A percentile compares a stretch with the other conserved stretches of the same genome.
phyloP scores from a whole-genome alignment of 2,888 invertebrate genomes.

The Melieria picta region DNA sequence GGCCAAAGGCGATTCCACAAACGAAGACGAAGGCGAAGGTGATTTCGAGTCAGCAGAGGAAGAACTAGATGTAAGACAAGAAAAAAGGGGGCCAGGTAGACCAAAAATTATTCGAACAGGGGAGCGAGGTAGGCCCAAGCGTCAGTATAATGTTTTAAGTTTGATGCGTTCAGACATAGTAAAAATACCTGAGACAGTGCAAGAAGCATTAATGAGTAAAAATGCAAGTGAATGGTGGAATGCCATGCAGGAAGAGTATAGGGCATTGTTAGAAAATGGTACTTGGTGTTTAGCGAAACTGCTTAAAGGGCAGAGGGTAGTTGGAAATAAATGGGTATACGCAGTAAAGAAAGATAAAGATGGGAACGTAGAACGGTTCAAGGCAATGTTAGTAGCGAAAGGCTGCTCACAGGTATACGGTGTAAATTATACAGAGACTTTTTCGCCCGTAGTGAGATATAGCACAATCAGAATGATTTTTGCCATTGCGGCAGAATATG shows the following conservation, averaged over 20 bases:
- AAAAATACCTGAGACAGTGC: background rate
- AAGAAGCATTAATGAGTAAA: background rate
- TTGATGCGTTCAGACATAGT: constrained; percentile 6
- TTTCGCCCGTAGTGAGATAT: too few relatives aligned
- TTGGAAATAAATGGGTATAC: constrained; percentile 1
- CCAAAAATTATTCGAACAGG: too few relatives aligned
- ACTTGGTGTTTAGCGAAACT: constrained; percentile 2
- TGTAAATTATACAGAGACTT: too few relatives aligned
- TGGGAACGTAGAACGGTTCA: background rate
- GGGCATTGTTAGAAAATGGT: constrained; percentile 4
- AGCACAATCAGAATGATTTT: too few relatives aligned
- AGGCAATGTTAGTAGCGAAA: constrained; percentile 1
- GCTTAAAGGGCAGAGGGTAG: background rate
- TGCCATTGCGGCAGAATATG: too few relatives aligned
- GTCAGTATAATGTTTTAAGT: background rate
- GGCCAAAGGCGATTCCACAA: too few relatives aligned
- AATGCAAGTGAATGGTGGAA: background rate
- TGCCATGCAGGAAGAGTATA: background rate
- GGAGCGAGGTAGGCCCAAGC: constrained; percentile 6
- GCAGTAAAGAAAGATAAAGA: constrained; percentile 2
- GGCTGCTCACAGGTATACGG: background rate
- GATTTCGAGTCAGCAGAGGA: too few relatives aligned
- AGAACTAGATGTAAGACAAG: too few relatives aligned
- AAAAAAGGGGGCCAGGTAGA: too few relatives aligned
- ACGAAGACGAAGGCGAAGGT: too few relatives aligned